Evolutionary conservation across 2,888 invertebrate genomes (phyloP), one percentile per base, ranked within the genome.

Genomic region (Volucella inflata): DNA sequence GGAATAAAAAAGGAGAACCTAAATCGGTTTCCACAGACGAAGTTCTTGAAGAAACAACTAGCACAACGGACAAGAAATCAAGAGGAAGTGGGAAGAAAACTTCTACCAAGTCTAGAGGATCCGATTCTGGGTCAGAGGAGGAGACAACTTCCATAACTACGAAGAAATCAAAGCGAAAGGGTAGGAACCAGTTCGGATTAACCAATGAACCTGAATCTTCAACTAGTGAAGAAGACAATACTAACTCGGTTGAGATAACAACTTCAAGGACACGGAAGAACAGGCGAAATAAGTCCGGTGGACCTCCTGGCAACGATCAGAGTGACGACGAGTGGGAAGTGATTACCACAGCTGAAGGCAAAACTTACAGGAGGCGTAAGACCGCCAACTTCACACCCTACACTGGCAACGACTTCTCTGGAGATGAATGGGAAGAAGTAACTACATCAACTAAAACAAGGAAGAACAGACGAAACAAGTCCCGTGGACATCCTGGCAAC

Each of bases 111-210:
- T 14, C 21, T 21, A 30, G 9, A 38, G 40, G 21, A 9, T 42
- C 21, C 11, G 60, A 60, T 8, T 21, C 60, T 12, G 42, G 12
- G 6, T 42, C 16, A 2, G 60, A 60, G 44, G 60, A 60, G n/a
- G 60, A 60, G n/a, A 60, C 44, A 3, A 44, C 60, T 2, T 44
- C 60, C 8, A n/a, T n/a, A n/a, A n/a, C n/a, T n/a, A n/a, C n/a
- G n/a, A n/a, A n/a, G n/a, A n/a, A n/a, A n/a, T n/a, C n/a, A n/a
- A n/a, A n/a, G n/a, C n/a, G n/a, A n/a, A n/a, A n/a, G n/a, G n/a
- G n/a, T n/a, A n/a, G n/a, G n/a, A n/a, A n/a, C n/a, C n/a, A n/a
- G n/a, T n/a, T n/a, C n/a, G n/a, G n/a, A n/a, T n/a, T n/a, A n/a
- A n/a, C n/a, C n/a, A n/a, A n/a, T n/a, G n/a, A n/a, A n/a, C n/a